Base-by-base conservation (phyloP, 2,888 invertebrate genomes). In the Apodemia hepburni region DNA sequence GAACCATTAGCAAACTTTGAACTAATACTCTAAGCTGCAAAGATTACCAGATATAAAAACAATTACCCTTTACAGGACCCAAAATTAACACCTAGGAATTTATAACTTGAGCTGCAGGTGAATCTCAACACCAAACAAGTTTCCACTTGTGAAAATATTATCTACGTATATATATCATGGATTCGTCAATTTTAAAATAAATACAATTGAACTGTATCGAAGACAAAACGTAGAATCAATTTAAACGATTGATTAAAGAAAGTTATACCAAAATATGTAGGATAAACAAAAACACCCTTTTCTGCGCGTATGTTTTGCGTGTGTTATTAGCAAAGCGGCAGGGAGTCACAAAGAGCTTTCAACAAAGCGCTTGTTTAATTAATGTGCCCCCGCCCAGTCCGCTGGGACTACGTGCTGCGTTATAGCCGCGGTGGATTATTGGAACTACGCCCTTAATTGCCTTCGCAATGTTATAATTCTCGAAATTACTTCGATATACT, bases 331-430 rank as follows among this genome's bases (percentile, higher is more conserved):
- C 72, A 71, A 65, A 78, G 76, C 85, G 70, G 76, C 80, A 76
- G 85, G 82, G 80, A 70, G 80, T 71, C 77, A 73, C 63, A 54
- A 72, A 67, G 74, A 73, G 74, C 76, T 75, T 79, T 79, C 80
- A 78, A 84, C 87, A 84, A 85, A 85, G 87, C 80, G 84, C 79
- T 82, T 86, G 83, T 87, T 90, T 90, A 90, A 90, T 90, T 90
- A 88, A 88, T 88, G 85, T 85, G 84, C 87, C 82, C 80, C 82
- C 83, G 77, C 85, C 87, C 82, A 74, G 82, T 78, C 87, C 87
- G 68, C 72, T 69, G 87, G 86, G 87, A 85, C 73, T 62, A 63
- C 81, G 78, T 78, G 80, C 79, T 76, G 75, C 76, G 72, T 75
- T 81, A 76, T 77, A 73, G 74, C 76, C 74, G 75, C 74, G 71